Evolutionary conservation across 2,888 invertebrate species (phyloP).

Genomic region (Melinaea marsaeus): DNA sequence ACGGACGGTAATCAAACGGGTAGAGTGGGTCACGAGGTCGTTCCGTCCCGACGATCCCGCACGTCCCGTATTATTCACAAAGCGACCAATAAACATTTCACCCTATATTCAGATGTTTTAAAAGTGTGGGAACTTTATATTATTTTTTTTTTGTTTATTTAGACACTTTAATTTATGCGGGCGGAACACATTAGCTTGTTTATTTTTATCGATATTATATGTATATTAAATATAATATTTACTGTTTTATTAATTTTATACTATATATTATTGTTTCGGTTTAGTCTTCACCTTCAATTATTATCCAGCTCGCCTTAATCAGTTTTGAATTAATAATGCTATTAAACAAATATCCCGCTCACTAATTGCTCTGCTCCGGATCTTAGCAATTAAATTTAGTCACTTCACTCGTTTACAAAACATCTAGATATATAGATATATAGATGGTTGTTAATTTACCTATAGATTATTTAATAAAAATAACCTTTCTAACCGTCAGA

Average conservation of each 20-base stretch:
- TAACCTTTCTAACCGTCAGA: background rate
- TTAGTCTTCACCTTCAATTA: slow-evolving; percentile 41
- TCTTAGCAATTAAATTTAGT: slow-evolving; percentile 55
- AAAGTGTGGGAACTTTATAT: slow-evolving; percentile 36
- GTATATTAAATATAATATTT: no score
- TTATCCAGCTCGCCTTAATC: slow-evolving; percentile 37
- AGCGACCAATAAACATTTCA: slow-evolving; percentile 52
- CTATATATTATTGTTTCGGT: no score
- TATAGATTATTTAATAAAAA: slow-evolving; percentile 14
- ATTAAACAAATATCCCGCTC: slow-evolving; percentile 48
- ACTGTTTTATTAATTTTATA: no score
- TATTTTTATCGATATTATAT: background rate
- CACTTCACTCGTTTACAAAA: slow-evolving; percentile 33
- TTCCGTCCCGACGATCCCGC: slow-evolving; percentile 35
- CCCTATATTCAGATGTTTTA: slow-evolving; percentile 48
- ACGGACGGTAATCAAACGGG: slow-evolving; percentile 61
- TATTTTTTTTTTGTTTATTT: slow-evolving; percentile 24
- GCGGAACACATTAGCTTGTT: slow-evolving; percentile 41
- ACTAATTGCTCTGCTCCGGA: slow-evolving; percentile 50
- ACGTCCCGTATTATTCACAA: slow-evolving; percentile 47
- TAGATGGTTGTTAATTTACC: slow-evolving; percentile 20
- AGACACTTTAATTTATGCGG: slow-evolving; percentile 22
- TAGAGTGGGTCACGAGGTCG: slow-evolving; percentile 28
- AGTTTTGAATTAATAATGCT: slow-evolving; percentile 41
- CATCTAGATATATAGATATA: slow-evolving; percentile 5